These are phyloP conservation scores for Drosophila crucigera DNA, from an alignment of 2,888 invertebrate species.

Conservation along the genomic window DNA sequence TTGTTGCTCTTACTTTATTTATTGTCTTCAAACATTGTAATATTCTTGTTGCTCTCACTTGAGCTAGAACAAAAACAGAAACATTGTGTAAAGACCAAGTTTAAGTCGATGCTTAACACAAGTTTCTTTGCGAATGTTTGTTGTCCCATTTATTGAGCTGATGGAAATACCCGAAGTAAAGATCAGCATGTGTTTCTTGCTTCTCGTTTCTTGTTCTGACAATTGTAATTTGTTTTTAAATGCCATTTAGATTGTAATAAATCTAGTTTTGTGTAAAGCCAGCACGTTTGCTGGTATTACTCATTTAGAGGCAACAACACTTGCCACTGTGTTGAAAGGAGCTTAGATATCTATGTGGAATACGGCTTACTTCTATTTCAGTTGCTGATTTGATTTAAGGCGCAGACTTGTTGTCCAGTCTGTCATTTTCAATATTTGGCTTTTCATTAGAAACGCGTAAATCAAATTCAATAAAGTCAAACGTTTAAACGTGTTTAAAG, in stretches of 20 bases:
- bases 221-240: slow-evolving; percentile 57
- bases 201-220: slow-evolving; percentile 26
- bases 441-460: slow-evolving; percentile 38
- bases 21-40: slow-evolving; percentile 43
- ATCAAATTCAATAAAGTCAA: slow-evolving; percentile 44
- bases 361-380: neutral
- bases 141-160: slow-evolving; percentile 52
- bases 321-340: slow-evolving; percentile 14
- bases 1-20: slow-evolving; percentile 7
- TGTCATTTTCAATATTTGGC: slow-evolving; percentile 20
- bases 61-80: neutral
- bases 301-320: slow-evolving; percentile 7
- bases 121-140: slow-evolving; percentile 38
- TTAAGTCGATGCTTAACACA: slow-evolving; percentile 29
- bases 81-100: slow-evolving; percentile 26
- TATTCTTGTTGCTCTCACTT: slow-evolving; percentile 29
- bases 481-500: slow-evolving; percentile 28
- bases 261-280: slow-evolving; percentile 32
- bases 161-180: neutral
- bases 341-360: slow-evolving; percentile 15
- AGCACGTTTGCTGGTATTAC: slow-evolving; percentile 7
- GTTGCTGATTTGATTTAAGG: slow-evolving; percentile 23
- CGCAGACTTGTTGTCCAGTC: slow-evolving; percentile 9
- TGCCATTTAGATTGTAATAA: slow-evolving; percentile 51
- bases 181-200: slow-evolving; percentile 14